Base-by-base conservation (phyloP, 2,888 invertebrate species). In the Archips xylosteana region DNA sequence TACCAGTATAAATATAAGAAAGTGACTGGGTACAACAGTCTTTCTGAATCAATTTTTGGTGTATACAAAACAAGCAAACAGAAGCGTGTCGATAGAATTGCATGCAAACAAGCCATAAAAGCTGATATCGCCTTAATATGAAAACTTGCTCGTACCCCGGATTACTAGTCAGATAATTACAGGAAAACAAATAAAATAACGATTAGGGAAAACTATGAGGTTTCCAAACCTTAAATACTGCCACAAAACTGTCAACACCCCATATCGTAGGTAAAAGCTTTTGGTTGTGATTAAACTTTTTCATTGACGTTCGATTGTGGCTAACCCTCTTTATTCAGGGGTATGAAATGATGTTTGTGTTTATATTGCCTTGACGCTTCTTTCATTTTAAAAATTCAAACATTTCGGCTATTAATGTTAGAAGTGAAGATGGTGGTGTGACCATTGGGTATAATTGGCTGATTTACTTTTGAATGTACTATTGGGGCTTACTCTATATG, bases 21-120 rank as follows among this genome's bases (percentile, higher is more conserved):
- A 10, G 12, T 32, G 32, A 10, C 57, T 12, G 3, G 39, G 39
- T 39, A 39, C 32, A 32, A 10, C 12, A 57, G 3, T 3, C 32
- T 32, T 12, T 12, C 32, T 12, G 13, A 63, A 63, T 60, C 61
- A 65, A 65, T 74, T 72, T 51, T 8, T 34, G 45, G 8, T 15
- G 51, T 51, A 65, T 59, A 60, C 61, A 61, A 60, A 70, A 74
- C 69, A 70, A 65, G 49, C 68, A 49, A 63, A 10, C 49, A 45
- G 74, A 76, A 78, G 80, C 78, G 80, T 79, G 78, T 71, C 78
- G 75, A 79, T 81, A 83, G 80, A 85, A 81, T 92, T 82, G 93
- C 94, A 94, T 94, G 94, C 89, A 87, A 92, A 92, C 86, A 82
- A 82, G 80, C 90, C 90, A 92, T 94, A 94, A 94, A 85, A 83